Evolutionary conservation across 2,888 invertebrate genomes (phyloP).

Genomic region (Amphipyra berbera): DNA sequence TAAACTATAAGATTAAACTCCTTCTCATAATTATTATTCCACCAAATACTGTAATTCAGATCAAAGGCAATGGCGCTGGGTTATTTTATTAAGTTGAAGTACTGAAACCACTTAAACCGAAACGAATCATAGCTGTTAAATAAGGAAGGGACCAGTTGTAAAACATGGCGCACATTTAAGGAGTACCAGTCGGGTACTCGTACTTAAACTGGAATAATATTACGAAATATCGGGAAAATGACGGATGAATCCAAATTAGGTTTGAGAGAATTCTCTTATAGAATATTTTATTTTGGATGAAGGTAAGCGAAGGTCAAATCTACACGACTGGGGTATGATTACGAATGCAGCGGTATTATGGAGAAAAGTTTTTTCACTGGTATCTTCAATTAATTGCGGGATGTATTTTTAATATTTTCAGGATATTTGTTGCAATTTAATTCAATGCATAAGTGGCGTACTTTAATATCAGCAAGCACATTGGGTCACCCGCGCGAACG

Average conservation of each 20-base stretch:
- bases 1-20: slow-evolving; percentile 4
- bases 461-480: too few relatives aligned
- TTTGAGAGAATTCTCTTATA: neutral
- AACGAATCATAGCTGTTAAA: slow-evolving; percentile 11
- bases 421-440: too few relatives aligned
- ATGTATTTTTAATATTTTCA: too few relatives aligned
- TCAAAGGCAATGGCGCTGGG: slow-evolving; percentile 29
- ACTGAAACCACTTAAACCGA: slow-evolving; percentile 33
- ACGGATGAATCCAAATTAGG: slow-evolving; percentile 9
- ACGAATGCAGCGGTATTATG: too few relatives aligned
- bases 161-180: slow-evolving; percentile 18
- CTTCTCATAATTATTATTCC: slow-evolving; percentile 22
- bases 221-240: neutral
- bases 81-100: slow-evolving; percentile 34
- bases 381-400: too few relatives aligned
- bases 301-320: too few relatives aligned
- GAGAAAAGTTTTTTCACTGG: too few relatives aligned
- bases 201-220: slow-evolving; percentile 27
- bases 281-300: too few relatives aligned
- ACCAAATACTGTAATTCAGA: slow-evolving; percentile 24
- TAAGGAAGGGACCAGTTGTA: slow-evolving; percentile 6
- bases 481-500: too few relatives aligned
- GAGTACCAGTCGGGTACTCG: slow-evolving; percentile 1
- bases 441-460: too few relatives aligned
- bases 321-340: too few relatives aligned